Evolutionary conservation across 2,797 vertebrate species (phyloP).

Genomic region (Spondyliosoma cantharus): DNA sequence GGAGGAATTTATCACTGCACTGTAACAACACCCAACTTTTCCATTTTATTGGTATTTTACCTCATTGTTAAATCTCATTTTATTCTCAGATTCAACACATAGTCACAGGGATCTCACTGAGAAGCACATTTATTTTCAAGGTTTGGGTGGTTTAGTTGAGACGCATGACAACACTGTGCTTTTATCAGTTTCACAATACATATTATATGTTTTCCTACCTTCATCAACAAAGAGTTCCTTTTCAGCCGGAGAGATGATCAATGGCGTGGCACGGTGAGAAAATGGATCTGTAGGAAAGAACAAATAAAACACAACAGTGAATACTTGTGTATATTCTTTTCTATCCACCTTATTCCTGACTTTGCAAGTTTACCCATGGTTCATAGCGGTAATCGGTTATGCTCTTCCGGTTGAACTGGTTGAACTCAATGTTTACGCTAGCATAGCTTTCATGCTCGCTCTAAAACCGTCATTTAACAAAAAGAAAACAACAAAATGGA

Average conservation of each 20-base stretch:
- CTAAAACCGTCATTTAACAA: too few species aligned
- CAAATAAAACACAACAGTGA: not conserved
- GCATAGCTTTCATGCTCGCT: too few species aligned
- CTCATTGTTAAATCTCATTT: not conserved
- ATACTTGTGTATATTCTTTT: not conserved
- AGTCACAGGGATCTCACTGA: not conserved
- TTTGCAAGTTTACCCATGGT: too few species aligned
- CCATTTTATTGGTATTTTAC: not conserved
- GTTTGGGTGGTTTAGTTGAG: not conserved
- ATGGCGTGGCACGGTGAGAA: accelerated
- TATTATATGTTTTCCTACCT: conserved; percentile 44
- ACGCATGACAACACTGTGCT: not conserved
- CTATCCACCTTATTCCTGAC: too few species aligned
- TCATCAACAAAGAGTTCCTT: conserved; percentile 38
- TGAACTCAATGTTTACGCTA: too few species aligned
- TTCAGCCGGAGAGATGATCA: conserved; percentile 38
- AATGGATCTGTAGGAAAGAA: not conserved
- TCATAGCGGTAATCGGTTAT: too few species aligned
- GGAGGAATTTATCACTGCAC: too few species aligned
- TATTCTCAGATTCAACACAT: not conserved
- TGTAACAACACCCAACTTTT: not conserved
- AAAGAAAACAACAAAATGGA: too few species aligned
- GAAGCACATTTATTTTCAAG: not conserved
- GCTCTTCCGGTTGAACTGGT: too few species aligned
- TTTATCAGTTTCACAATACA: not conserved